phyloP scores from a whole-genome alignment of 2,888 invertebrate species.

The Argyra leucocephala region DNA sequence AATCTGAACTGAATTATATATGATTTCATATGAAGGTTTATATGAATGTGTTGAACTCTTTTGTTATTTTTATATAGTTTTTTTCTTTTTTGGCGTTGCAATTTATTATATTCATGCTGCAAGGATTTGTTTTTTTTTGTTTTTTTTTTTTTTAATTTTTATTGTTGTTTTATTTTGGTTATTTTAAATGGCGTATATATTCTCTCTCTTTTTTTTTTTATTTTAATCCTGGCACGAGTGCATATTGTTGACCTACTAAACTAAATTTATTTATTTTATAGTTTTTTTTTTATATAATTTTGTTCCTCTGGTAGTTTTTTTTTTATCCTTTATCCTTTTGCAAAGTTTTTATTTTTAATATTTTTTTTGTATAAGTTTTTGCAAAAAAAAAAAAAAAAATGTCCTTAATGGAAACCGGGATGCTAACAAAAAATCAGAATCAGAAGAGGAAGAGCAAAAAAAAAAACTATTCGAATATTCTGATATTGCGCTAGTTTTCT shows the following conservation, averaged over 20 bases:
- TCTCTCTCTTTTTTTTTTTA: neutral
- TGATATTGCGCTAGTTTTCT: neutral
- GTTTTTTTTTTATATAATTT: neutral
- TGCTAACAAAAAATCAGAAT: neutral
- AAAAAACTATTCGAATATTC: neutral
- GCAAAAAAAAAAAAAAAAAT: neutral
- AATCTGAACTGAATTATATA: too few relatives aligned
- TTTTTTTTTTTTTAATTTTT: conserved; percentile 1
- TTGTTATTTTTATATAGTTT: neutral
- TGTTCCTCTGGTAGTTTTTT: neutral
- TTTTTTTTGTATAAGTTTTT: neutral
- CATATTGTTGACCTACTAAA: conserved; percentile 6
- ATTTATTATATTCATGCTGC: neutral
- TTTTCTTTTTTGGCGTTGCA: neutral
- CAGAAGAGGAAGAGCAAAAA: neutral
- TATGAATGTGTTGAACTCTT: too few relatives aligned
- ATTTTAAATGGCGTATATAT: neutral
- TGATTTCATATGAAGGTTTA: too few relatives aligned
- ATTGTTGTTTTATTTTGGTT: too few relatives aligned
- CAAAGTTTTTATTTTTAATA: neutral
- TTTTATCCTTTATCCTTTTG: neutral
- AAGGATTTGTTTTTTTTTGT: neutral
- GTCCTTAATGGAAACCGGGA: neutral
- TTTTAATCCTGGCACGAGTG: conserved; percentile 2
- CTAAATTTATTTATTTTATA: neutral